These are phyloP conservation scores for Pelusios castaneus DNA, from an alignment of 2,113 vertebrate genomes.

Conservation along the genomic window DNA sequence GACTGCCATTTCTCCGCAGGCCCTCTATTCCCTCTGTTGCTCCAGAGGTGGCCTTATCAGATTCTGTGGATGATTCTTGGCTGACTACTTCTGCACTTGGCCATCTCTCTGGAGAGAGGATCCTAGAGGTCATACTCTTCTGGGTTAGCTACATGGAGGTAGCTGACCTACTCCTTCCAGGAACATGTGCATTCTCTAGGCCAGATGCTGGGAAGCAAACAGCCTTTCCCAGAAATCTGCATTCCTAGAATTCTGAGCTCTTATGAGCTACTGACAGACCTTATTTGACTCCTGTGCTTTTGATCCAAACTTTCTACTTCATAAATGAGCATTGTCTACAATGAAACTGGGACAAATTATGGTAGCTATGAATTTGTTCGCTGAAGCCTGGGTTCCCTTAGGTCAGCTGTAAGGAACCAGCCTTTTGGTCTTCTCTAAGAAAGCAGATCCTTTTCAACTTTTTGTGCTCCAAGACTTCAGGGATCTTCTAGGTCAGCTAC, in stretches of 20 bases:
- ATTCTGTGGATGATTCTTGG: background rate
- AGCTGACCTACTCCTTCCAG: background rate
- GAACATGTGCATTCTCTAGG: background rate
- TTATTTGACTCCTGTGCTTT: background rate
- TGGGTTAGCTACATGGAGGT: background rate
- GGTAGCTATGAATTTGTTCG: fast-evolving
- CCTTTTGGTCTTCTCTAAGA: background rate
- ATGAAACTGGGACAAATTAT: background rate
- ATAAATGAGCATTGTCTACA: background rate
- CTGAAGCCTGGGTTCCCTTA: fast-evolving
- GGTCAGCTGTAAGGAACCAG: fast-evolving
- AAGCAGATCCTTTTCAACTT: background rate
- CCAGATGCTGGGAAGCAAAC: background rate
- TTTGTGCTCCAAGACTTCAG: fast-evolving
- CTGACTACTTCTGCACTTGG: background rate
- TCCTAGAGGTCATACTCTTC: fast-evolving
- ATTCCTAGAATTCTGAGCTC: background rate
- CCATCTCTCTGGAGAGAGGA: background rate
- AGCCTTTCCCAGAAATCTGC: background rate
- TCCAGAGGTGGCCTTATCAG: fast-evolving
- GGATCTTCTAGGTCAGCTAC: background rate
- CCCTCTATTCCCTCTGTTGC: background rate
- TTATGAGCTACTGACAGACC: background rate
- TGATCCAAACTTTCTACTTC: background rate
- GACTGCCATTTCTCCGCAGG: too few relatives aligned